phyloP scores from a whole-genome alignment of 2,888 invertebrate species.

The Prenolepis imparis region DNA sequence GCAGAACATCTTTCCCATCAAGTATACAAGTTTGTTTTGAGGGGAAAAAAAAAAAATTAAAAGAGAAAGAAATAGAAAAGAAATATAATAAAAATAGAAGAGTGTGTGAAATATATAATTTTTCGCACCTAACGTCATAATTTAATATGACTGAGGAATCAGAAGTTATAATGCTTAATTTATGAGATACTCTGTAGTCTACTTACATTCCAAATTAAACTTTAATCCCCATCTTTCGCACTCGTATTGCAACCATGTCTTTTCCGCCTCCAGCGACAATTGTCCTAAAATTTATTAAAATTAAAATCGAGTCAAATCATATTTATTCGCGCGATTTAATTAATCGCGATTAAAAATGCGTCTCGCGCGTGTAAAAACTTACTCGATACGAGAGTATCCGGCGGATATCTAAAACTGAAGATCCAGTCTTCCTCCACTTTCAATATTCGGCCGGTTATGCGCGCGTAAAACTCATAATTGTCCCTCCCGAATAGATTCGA shows the following conservation, averaged over 20 bases:
- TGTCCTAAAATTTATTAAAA: conserved; percentile 88
- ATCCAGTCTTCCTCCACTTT: conserved; percentile 98
- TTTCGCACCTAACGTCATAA: background rate
- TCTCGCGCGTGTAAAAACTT: conserved; percentile 79
- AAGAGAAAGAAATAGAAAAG: background rate
- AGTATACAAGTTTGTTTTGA: background rate
- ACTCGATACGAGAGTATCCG: conserved; percentile 88
- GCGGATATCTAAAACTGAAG: conserved; percentile 96
- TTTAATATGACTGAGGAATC: background rate
- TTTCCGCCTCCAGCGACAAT: conserved; percentile 95
- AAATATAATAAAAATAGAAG: background rate
- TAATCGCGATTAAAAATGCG: background rate
- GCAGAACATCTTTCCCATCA: background rate
- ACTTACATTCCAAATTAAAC: conserved; percentile 93
- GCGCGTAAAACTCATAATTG: conserved; percentile 98
- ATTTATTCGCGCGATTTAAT: background rate
- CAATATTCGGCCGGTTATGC: conserved; percentile 96
- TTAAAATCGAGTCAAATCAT: background rate
- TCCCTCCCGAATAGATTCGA: conserved; percentile 97
- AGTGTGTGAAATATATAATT: background rate
- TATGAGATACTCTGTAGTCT: conserved; percentile 31
- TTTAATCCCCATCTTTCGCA: conserved; percentile 95
- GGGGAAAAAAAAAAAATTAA: background rate
- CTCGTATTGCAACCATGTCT: conserved; percentile 96
- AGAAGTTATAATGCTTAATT: background rate